These are phyloP conservation scores for Chloroceryle inda DNA, from an alignment of 2,797 vertebrate genomes.

Conservation along the genomic window DNA sequence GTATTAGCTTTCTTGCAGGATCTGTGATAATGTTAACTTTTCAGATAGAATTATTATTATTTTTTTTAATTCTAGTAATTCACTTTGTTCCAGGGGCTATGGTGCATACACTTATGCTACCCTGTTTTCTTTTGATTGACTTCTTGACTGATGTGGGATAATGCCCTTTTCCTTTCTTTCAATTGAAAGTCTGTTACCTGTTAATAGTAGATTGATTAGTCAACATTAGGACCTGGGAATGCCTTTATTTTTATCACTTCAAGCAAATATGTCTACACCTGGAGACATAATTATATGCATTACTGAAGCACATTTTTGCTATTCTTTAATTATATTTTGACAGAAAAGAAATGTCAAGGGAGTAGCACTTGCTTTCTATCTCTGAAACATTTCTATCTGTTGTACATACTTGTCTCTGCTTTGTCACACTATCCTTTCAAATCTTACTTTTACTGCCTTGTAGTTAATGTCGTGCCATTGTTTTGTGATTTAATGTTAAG, in stretches of 20 bases:
- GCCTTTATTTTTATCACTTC: slow-evolving; percentile 33
- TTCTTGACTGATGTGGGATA: slow-evolving; percentile 6
- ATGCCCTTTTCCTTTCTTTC: slow-evolving; percentile 8
- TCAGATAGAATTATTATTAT: background rate
- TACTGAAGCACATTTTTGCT: slow-evolving; percentile 42
- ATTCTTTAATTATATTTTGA: slow-evolving; percentile 67
- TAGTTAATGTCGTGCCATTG: background rate
- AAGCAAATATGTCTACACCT: slow-evolving; percentile 52
- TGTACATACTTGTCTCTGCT: slow-evolving; percentile 21
- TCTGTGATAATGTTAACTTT: background rate
- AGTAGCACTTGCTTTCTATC: slow-evolving; percentile 48
- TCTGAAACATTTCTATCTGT: slow-evolving; percentile 49
- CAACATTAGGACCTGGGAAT: slow-evolving; percentile 17
- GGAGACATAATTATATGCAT: slow-evolving; percentile 54
- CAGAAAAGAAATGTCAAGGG: slow-evolving; percentile 59
- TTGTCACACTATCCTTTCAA: slow-evolving; percentile 6
- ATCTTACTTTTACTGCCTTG: background rate
- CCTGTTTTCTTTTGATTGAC: background rate
- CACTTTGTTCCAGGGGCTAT: background rate
- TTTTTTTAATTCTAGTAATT: background rate
- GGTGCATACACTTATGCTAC: background rate
- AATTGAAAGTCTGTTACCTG: background rate
- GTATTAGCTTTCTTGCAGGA: background rate
- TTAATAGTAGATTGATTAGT: slow-evolving; percentile 34
- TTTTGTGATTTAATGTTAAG: background rate